phyloP scores from a whole-genome alignment of 2,113 vertebrate species.

The Nothoprocta pentlandii region DNA sequence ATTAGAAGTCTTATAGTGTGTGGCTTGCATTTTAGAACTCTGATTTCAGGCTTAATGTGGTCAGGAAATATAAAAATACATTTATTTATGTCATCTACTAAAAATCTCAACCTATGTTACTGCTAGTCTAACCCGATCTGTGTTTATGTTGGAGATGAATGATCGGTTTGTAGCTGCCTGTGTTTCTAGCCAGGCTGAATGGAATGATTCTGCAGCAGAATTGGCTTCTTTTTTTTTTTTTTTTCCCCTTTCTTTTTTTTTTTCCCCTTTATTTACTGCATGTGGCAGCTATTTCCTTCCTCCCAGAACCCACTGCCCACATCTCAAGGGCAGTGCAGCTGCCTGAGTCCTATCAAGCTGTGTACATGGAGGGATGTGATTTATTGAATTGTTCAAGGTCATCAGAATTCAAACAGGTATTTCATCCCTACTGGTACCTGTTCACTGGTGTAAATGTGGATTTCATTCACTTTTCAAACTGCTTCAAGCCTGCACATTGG shows the following conservation, averaged over 20 bases:
- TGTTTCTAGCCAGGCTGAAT: constrained; percentile 48
- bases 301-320: constrained; percentile 25
- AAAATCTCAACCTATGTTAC: constrained; percentile 68
- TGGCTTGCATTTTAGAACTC: constrained; percentile 61
- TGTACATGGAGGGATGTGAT: background rate
- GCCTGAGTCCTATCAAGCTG: background rate
- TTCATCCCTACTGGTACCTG: background rate
- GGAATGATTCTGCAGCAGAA: constrained; percentile 57
- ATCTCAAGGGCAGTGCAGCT: constrained; percentile 25
- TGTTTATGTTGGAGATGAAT: constrained; percentile 74
- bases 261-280: constrained; percentile 45
- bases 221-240: background rate
- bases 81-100: constrained; percentile 77
- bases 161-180: constrained; percentile 50
- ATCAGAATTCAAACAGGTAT: background rate
- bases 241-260: background rate
- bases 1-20: constrained; percentile 59
- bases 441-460: background rate
- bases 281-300: constrained; percentile 64
- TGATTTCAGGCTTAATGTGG: constrained; percentile 66
- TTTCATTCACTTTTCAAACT: background rate
- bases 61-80: constrained; percentile 74
- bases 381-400: constrained; percentile 16
- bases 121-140: constrained; percentile 21
- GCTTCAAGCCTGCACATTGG: background rate